Percentiles rank a stretch among this genome's conserved stretches.
These are phyloP conservation scores for Protodeltote pygarga DNA, from an alignment of 2,888 invertebrate species.

Conservation along the genomic window DNA sequence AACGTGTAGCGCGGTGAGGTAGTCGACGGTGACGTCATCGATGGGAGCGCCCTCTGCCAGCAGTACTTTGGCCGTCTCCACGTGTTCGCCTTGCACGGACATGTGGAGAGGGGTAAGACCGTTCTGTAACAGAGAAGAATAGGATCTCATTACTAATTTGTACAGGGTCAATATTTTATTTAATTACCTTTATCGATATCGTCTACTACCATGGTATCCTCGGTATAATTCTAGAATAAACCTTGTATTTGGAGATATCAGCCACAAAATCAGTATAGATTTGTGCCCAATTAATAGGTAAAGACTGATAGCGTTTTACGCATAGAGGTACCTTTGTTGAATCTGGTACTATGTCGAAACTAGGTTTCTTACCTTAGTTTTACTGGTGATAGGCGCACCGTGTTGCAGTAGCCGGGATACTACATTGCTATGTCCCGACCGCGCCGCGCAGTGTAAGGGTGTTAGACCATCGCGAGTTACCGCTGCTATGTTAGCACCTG, in stretches of 20 bases:
- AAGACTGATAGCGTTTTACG: no score
- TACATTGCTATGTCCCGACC: conserved; percentile 98
- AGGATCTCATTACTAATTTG: no score
- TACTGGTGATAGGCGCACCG: conserved; percentile 97
- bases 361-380: conserved; percentile 98
- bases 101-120: conserved; percentile 99
- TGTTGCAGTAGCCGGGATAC: conserved; percentile 95
- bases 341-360: no score
- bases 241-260: no score
- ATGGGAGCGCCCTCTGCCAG: conserved; percentile 98
- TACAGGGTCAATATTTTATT: no score
- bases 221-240: no score
- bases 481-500: conserved; percentile 95
- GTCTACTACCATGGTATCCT: no score
- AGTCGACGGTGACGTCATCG: conserved; percentile 99
- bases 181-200: no score
- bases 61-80: conserved; percentile 97
- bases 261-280: no score
- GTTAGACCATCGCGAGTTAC: conserved; percentile 98
- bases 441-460: conserved; percentile 98
- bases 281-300: no score
- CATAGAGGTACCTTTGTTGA: no score
- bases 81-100: conserved; percentile 99
- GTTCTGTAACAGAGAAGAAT: conserved; percentile 84
- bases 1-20: conserved; percentile 98